Percentiles rank a stretch among this genome's conserved stretches.
Conservation (phyloP, 1,140 invertebrate genomes). For the Helicoverpa zea region DNA sequence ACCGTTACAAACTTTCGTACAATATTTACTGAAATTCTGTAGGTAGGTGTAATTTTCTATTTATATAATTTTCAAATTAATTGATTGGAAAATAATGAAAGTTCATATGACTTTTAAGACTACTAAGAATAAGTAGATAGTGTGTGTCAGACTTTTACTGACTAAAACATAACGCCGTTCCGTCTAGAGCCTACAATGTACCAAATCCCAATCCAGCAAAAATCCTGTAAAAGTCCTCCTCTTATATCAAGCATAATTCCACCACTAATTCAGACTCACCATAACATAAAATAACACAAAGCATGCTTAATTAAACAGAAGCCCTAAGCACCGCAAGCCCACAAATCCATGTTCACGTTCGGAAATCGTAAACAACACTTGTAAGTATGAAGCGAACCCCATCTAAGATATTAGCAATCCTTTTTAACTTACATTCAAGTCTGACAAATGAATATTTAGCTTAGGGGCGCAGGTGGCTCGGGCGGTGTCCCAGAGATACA, state of each 20-base stretch:
- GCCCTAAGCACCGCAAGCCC: constrained; percentile 50
- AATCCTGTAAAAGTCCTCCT: neutral
- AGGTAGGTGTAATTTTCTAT: neutral
- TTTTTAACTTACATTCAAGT: constrained; percentile 78
- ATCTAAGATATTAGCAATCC: constrained; percentile 83
- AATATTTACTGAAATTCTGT: neutral
- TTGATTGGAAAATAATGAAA: too few relatives aligned
- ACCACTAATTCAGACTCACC: neutral
- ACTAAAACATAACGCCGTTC: too few relatives aligned
- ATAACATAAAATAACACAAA: neutral
- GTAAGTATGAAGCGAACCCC: constrained; percentile 68
- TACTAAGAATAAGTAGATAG: too few relatives aligned
- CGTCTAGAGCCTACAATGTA: too few relatives aligned
- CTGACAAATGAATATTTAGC: constrained; percentile 84
- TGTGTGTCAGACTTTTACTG: too few relatives aligned
- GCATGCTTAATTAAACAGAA: constrained; percentile 35
- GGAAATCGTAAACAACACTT: constrained; percentile 72
- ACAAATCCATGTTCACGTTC: neutral
- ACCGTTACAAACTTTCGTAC: neutral
- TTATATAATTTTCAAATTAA: neutral
- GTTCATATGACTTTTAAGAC: too few relatives aligned
- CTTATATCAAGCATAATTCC: neutral
- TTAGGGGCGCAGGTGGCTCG: constrained; percentile 71
- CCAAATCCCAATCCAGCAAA: neutral
- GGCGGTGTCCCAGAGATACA: constrained; percentile 63